Evolutionary conservation across 2,797 vertebrate genomes (phyloP).

Genomic region (Hyperoplus immaculatus): DNA sequence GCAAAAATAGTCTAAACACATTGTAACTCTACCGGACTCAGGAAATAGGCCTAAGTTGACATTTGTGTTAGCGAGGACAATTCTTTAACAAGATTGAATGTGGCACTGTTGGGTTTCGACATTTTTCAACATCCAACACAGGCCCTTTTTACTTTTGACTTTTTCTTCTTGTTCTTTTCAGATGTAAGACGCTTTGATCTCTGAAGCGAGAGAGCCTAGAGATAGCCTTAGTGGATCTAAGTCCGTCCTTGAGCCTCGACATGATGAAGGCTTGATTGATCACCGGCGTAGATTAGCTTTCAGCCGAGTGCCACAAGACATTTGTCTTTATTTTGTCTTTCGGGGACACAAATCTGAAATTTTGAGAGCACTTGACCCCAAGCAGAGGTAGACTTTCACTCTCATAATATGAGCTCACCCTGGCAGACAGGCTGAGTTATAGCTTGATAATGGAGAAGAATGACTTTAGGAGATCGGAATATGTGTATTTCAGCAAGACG

Average conservation of each 20-base stretch:
- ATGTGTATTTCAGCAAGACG: constrained; percentile 57
- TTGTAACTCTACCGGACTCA: constrained; percentile 56
- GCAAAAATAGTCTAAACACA: constrained; percentile 69
- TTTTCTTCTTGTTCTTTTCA: constrained; percentile 33
- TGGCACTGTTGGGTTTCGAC: constrained; percentile 55
- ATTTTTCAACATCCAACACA: constrained; percentile 54
- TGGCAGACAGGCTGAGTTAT: constrained; percentile 61
- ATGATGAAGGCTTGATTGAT: constrained; percentile 80
- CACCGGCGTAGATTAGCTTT: constrained; percentile 70
- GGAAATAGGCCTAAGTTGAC: constrained; percentile 52
- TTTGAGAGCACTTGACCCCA: constrained; percentile 74
- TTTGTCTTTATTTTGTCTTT: constrained; percentile 72
- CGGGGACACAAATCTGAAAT: constrained; percentile 71
- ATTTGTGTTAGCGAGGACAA: constrained; percentile 64
- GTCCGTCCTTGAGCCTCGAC: constrained; percentile 53
- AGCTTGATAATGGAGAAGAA: constrained; percentile 57
- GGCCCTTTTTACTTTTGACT: constrained; percentile 28
- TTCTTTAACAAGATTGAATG: constrained; percentile 62
- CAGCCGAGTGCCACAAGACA: constrained; percentile 73
- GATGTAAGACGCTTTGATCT: constrained; percentile 72
- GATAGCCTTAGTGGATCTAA: constrained; percentile 46
- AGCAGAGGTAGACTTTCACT: constrained; percentile 37
- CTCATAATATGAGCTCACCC: constrained; percentile 52
- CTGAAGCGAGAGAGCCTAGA: constrained; percentile 46
- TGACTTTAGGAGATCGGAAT: constrained; percentile 52